Percentiles rank a stretch among this genome's conserved stretches.
phyloP scores from a whole-genome alignment of 2,888 invertebrate species.

The Lochmaea crataegi region DNA sequence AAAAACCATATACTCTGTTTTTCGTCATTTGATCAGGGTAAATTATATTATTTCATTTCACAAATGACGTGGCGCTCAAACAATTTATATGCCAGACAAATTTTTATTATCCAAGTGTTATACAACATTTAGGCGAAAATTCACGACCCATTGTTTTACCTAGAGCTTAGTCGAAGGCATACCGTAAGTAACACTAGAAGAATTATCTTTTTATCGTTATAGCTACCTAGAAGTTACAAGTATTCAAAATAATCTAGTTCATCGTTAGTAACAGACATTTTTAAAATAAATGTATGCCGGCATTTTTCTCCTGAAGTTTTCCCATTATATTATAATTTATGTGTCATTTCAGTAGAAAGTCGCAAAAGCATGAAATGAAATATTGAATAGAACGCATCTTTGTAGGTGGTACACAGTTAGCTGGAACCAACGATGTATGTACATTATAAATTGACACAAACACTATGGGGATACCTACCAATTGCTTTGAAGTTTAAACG shows the following conservation, averaged over 20 bases:
- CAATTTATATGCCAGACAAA: too few relatives aligned
- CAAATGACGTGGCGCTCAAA: too few relatives aligned
- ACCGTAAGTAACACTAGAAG: too few relatives aligned
- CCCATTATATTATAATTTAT: not conserved
- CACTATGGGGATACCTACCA: not conserved
- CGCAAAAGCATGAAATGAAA: slow-evolving; percentile 6
- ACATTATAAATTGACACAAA: slow-evolving; percentile 8
- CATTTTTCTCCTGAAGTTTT: slow-evolving; percentile 1
- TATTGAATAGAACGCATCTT: slow-evolving; percentile 9
- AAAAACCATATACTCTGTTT: too few relatives aligned
- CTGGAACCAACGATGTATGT: not conserved
- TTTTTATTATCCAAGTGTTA: too few relatives aligned
- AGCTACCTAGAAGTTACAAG: too few relatives aligned
- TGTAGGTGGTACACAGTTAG: slow-evolving; percentile 27
- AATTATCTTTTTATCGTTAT: too few relatives aligned
- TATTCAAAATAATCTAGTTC: not conserved
- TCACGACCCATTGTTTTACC: too few relatives aligned
- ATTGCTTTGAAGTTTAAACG: slow-evolving; percentile 14
- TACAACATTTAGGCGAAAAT: too few relatives aligned
- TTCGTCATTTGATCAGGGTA: too few relatives aligned
- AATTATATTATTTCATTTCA: too few relatives aligned
- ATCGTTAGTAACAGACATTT: not conserved
- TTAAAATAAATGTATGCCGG: not conserved
- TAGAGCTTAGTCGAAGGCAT: too few relatives aligned
- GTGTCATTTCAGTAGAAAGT: not conserved